Evolutionary conservation across 2,888 invertebrate species (phyloP).

Genomic region (Parnassius mnemosyne): DNA sequence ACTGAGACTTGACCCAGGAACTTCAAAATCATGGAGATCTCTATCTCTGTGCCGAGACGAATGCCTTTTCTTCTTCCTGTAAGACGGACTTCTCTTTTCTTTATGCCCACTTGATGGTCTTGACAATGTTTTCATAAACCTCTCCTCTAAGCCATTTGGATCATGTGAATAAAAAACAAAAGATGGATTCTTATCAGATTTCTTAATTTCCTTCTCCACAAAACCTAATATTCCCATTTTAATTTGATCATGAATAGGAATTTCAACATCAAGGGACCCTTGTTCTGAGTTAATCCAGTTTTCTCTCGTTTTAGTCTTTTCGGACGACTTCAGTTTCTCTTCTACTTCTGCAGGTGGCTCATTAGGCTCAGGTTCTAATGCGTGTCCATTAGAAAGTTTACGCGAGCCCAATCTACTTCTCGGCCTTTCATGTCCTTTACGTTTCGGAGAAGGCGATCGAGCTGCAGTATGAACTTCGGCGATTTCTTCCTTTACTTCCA

Average conservation of each 20-base stretch:
- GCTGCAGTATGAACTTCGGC: constrained; percentile 68
- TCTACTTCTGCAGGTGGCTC: constrained; percentile 35
- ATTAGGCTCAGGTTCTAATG: constrained; percentile 36
- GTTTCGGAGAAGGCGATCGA: constrained; percentile 69
- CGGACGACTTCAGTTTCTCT: constrained; percentile 40
- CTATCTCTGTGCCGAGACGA: constrained; percentile 70
- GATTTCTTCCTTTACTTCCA: constrained; percentile 64
- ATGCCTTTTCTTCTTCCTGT: constrained; percentile 71
- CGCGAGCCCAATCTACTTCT: constrained; percentile 62
- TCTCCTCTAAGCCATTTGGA: constrained; percentile 72
- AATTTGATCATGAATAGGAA: constrained; percentile 80
- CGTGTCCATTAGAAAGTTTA: constrained; percentile 68
- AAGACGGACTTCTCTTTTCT: constrained; percentile 73
- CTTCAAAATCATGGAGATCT: constrained; percentile 73
- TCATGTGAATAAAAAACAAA: constrained; percentile 77
- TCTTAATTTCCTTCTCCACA: constrained; percentile 76
- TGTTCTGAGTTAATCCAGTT: constrained; percentile 75
- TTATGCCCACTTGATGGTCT: constrained; percentile 74
- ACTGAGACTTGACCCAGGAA: constrained; percentile 75
- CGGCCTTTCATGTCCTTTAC: constrained; percentile 50
- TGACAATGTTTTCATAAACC: constrained; percentile 64
- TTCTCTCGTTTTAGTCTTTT: constrained; percentile 63
- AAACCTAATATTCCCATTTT: constrained; percentile 76
- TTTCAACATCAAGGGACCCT: constrained; percentile 79
- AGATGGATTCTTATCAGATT: constrained; percentile 71